Evolutionary conservation across 2,888 invertebrate genomes (phyloP), one percentile per base, ranked within the genome.

Genomic region (Trachelus troglodyta): DNA sequence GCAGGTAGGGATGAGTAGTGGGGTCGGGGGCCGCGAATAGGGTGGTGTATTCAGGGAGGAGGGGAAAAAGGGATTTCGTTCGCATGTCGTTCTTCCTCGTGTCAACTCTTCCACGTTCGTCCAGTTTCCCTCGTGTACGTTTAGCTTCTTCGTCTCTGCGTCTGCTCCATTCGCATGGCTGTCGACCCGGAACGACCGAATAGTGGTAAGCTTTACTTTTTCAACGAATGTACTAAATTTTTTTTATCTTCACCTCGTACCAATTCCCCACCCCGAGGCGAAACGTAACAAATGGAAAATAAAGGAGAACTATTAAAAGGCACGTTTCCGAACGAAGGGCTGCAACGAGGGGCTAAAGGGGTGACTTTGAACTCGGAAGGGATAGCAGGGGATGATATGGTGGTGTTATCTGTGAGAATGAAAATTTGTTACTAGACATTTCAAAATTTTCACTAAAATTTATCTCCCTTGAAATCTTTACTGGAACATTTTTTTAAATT

Each of bases 371-470:
- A 23, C 0, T 40, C 23, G 23, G 9, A 40, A 23, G 23, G 6
- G 23, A 23, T 1, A 40, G 6, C 40, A 15, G 0, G 23, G 40
- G 1, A 1, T 15, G 40, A 1, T 4, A 15, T 6, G 40, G 40
- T 23, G 23, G 15, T 37, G 12, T 12, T 37, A 23, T 40, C 40
- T 23, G 23, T 6, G 40, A 23, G 6, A 6, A 6, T 9, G 40
- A 9, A 40, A 40, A 40, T 23, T 40, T 9, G 23, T 23, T 6
- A 23, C 23, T 40, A 23, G 15, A 23, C 15, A 40, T 15, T 40
- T 23, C 15, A 9, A 40, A 89, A 88, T 91, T 91, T 90, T 90
- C 91, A 91, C 91, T 91, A 91, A 91, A 92, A 91, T 90, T 89
- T 90, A 91, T 91, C 91, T 90, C 91, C 90, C 92, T 90, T 88